These are phyloP conservation scores for Microchrysa polita DNA, from an alignment of 2,888 invertebrate species.

Conservation along the genomic window DNA sequence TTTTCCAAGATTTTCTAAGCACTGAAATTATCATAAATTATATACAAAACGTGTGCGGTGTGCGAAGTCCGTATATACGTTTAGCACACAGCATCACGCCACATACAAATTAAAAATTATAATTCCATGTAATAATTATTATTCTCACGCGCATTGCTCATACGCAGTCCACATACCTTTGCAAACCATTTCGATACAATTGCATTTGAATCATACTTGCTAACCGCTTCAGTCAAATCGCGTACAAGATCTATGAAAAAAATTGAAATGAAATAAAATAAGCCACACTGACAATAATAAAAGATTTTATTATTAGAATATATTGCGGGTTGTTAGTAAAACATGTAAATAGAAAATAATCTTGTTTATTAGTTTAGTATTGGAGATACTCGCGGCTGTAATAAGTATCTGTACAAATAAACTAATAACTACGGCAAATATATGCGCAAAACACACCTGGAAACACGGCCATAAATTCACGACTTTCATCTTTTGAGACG, in stretches of 20 bases:
- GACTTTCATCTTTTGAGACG: slow-evolving; percentile 82
- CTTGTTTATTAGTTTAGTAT: neutral
- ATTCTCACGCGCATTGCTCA: neutral
- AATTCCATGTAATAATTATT: too few relatives aligned
- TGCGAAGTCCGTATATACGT: too few relatives aligned
- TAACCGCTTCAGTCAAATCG: slow-evolving; percentile 81
- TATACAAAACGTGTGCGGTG: neutral
- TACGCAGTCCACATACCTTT: too few relatives aligned
- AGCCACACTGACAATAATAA: neutral
- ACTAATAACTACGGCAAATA: neutral
- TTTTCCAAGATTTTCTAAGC: neutral
- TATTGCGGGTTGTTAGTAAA: slow-evolving; percentile 5
- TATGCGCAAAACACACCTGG: slow-evolving; percentile 65
- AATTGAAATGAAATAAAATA: slow-evolving; percentile 24
- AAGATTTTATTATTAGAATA: slow-evolving; percentile 1
- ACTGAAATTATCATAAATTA: neutral
- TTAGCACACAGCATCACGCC: too few relatives aligned
- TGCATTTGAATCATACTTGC: slow-evolving; percentile 75
- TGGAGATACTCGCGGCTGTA: too few relatives aligned
- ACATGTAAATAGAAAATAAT: slow-evolving; percentile 7
- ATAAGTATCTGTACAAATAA: too few relatives aligned
- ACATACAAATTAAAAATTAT: too few relatives aligned
- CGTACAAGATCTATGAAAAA: slow-evolving; percentile 82
- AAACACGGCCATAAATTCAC: slow-evolving; percentile 89
- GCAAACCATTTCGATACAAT: slow-evolving; percentile 79